Conservation (phyloP, 1,140 invertebrate species). For the Ceratina calcarata region DNA sequence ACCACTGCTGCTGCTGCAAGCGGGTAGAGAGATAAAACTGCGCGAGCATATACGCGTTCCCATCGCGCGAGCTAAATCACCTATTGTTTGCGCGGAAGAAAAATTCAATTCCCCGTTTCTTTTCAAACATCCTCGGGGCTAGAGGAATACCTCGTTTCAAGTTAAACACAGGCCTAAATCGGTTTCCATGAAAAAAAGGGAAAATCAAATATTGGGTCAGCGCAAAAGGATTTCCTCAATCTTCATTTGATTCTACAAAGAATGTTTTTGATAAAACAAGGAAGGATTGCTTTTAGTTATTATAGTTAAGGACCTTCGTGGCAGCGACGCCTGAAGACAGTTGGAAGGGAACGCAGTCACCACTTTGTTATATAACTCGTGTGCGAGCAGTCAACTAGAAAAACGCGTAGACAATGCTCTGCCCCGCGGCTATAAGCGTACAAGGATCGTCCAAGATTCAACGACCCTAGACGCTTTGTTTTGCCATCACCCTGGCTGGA, state of each 20-base stretch:
- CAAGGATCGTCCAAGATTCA: constrained; percentile 64
- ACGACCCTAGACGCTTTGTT: constrained; percentile 51
- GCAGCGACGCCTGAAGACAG: constrained; percentile 25
- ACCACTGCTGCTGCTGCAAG: neutral
- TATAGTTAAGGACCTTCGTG: too few relatives aligned
- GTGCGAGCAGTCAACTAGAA: constrained; percentile 49
- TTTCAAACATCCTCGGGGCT: neutral
- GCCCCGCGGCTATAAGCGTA: constrained; percentile 60
- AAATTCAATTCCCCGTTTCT: constrained; percentile 12
- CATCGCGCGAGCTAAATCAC: constrained; percentile 39
- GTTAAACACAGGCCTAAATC: too few relatives aligned
- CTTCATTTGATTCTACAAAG: too few relatives aligned
- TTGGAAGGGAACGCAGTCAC: constrained; percentile 28
- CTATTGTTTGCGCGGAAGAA: constrained; percentile 32
- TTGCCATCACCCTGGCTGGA: constrained; percentile 14
- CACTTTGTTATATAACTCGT: constrained; percentile 71
- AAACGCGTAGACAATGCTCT: constrained; percentile 65
- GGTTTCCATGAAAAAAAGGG: too few relatives aligned
- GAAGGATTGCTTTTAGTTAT: too few relatives aligned
- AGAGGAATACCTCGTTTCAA: neutral
- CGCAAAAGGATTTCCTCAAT: too few relatives aligned
- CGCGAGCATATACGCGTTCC: constrained; percentile 26
- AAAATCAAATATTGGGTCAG: too few relatives aligned
- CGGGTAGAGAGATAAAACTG: constrained; percentile 21
- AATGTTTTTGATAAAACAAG: too few relatives aligned